Percentiles rank a stretch among this genome's conserved stretches.
Conservation (phyloP, 2,888 invertebrate genomes). For the Gisinianus flammeolus region DNA sequence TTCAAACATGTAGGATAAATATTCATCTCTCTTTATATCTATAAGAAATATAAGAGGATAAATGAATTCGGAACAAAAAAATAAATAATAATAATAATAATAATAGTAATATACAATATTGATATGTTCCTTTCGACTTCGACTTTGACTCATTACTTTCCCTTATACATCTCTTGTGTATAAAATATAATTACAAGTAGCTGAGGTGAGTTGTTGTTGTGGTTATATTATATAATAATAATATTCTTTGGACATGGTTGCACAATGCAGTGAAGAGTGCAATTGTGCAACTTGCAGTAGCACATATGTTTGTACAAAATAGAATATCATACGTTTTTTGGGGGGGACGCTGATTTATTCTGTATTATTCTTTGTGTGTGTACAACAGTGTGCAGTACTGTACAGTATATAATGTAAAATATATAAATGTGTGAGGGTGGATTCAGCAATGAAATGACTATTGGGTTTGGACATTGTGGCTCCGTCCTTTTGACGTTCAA, state of each 20-base stretch:
- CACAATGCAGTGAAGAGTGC: not conserved
- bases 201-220: too few species aligned
- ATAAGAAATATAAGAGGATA: not conserved
- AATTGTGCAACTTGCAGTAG: not conserved
- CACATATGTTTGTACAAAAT: not conserved
- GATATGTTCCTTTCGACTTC: too few species aligned
- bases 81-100: not conserved
- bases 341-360: constrained; percentile 11
- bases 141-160: too few species aligned
- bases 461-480: not conserved
- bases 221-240: not conserved
- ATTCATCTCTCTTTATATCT: too few species aligned
- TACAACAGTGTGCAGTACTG: not conserved
- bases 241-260: not conserved
- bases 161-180: not conserved
- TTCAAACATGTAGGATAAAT: too few species aligned
- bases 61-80: not conserved
- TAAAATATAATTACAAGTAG: not conserved
- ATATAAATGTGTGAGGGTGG: constrained; percentile 32
- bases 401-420: not conserved
- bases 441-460: constrained; percentile 24
- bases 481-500: constrained; percentile 26
- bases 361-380: too few species aligned
- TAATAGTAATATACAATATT: not conserved
- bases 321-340: constrained; percentile 1